Evolutionary conservation across 92 coral and sea anemone species (phyloP).

Genomic region (Actinostola sp.): DNA sequence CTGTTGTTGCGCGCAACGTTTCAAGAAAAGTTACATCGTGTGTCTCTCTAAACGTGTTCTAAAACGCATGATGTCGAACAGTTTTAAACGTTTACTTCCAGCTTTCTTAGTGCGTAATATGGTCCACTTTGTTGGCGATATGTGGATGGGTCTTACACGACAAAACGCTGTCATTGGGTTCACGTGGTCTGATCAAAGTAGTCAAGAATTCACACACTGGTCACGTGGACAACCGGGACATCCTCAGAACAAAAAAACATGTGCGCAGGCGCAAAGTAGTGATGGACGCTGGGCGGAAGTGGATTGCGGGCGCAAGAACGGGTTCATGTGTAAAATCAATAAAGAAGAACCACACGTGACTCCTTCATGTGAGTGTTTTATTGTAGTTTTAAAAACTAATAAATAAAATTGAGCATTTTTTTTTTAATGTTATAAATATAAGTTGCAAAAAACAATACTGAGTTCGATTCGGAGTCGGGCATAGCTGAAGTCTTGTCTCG

Average conservation of each 20-base stretch:
- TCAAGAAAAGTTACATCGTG: too few relatives aligned
- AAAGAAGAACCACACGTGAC: conserved; percentile 83
- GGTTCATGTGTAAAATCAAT: conserved; percentile 82
- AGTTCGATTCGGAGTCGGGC: too few relatives aligned
- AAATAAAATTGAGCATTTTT: not conserved
- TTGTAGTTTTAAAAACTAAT: not conserved
- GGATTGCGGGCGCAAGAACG: conserved; percentile 65
- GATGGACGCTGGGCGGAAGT: conserved; percentile 88
- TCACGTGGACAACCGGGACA: conserved; percentile 73
- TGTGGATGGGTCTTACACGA: conserved; percentile 86
- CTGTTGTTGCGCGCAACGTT: too few relatives aligned
- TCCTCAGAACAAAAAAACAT: conserved; percentile 49
- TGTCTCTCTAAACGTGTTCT: too few relatives aligned
- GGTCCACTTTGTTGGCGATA: conserved; percentile 57
- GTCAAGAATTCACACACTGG: conserved; percentile 75
- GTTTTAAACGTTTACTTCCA: conserved; percentile 4
- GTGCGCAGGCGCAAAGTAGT: conserved; percentile 68
- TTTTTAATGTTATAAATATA: not conserved
- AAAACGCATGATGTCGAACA: too few relatives aligned
- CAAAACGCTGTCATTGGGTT: conserved; percentile 52
- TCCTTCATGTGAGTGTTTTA: conserved; percentile 69
- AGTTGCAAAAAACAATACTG: too few relatives aligned
- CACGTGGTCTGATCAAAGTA: conserved; percentile 75
- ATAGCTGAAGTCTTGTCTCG: too few relatives aligned
- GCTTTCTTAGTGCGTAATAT: conserved; percentile 60